phyloP scores from a whole-genome alignment of 2,113 vertebrate species.

The Carassius auratus region DNA sequence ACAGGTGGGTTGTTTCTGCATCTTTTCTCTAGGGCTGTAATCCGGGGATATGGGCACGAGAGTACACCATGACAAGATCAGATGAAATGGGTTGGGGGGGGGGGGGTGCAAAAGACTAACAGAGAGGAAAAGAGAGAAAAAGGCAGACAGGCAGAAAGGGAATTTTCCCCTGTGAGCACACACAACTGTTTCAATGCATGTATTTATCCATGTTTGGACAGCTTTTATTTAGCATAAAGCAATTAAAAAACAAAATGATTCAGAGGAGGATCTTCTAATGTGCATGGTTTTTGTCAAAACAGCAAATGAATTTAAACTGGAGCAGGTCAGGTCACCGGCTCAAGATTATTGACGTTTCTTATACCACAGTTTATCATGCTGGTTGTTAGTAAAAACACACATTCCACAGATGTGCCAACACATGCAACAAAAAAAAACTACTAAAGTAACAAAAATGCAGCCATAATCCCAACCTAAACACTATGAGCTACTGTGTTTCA shows the following conservation, averaged over 20 bases:
- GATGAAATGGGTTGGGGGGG: conserved; percentile 20
- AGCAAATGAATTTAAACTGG: conserved; percentile 21
- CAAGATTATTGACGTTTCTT: conserved; percentile 28
- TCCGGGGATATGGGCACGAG: conserved; percentile 7
- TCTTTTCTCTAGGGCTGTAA: conserved; percentile 32
- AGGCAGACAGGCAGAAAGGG: background rate
- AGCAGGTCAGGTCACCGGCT: background rate
- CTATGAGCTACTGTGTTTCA: conserved; percentile 12
- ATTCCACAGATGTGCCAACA: background rate
- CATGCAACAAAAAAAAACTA: background rate
- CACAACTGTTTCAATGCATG: conserved; percentile 8
- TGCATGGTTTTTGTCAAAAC: background rate
- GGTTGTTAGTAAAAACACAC: conserved; percentile 5
- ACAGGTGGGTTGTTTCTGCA: conserved; percentile 40
- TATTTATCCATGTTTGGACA: conserved; percentile 11
- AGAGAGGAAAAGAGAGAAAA: conserved; percentile 20
- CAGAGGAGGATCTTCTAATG: background rate
- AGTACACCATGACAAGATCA: conserved; percentile 38
- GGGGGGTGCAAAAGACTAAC: background rate
- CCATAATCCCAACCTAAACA: conserved; percentile 1
- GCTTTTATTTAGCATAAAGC: background rate
- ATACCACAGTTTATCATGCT: background rate
- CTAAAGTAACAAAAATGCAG: background rate
- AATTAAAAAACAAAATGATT: conserved; percentile 1
- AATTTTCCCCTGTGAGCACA: conserved; percentile 20